phyloP scores from a whole-genome alignment of 2,797 vertebrate species.

The Amblyopsis hoosieri region DNA sequence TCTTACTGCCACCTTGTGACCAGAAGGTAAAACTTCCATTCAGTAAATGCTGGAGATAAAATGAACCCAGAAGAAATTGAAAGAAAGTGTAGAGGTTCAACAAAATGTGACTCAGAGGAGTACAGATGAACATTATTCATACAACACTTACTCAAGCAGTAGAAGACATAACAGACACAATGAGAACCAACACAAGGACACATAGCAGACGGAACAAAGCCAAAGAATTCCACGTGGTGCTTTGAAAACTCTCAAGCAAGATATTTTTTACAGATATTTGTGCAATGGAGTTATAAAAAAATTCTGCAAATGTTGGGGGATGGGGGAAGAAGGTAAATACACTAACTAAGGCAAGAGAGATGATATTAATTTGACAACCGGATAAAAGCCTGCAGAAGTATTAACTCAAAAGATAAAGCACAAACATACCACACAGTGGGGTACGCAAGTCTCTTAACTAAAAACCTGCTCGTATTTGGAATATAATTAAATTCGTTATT shows the following conservation, averaged over 20 bases:
- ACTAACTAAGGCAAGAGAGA: not conserved
- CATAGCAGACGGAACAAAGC: not conserved
- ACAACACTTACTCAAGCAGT: not conserved
- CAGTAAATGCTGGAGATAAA: not conserved
- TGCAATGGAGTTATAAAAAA: not conserved
- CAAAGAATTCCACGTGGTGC: not conserved
- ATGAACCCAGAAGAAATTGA: not conserved
- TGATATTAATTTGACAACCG: not conserved
- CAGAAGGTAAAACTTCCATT: constrained; percentile 16
- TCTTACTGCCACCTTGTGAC: constrained; percentile 44
- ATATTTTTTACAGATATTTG: not conserved
- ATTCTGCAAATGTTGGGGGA: too few species aligned
- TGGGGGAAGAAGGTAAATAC: not conserved
- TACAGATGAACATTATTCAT: not conserved
- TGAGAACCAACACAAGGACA: too few species aligned
- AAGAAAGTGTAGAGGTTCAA: not conserved
- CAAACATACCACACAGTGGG: not conserved
- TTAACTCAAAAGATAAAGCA: not conserved
- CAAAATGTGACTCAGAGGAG: not conserved
- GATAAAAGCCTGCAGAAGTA: not conserved
- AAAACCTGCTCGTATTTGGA: too few species aligned
- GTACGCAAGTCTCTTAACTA: too few species aligned
- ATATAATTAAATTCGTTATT: too few species aligned
- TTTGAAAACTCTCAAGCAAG: not conserved
- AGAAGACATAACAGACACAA: too few species aligned